Evolutionary conservation across 2,888 invertebrate genomes (phyloP).

Genomic region (Timema podura): DNA sequence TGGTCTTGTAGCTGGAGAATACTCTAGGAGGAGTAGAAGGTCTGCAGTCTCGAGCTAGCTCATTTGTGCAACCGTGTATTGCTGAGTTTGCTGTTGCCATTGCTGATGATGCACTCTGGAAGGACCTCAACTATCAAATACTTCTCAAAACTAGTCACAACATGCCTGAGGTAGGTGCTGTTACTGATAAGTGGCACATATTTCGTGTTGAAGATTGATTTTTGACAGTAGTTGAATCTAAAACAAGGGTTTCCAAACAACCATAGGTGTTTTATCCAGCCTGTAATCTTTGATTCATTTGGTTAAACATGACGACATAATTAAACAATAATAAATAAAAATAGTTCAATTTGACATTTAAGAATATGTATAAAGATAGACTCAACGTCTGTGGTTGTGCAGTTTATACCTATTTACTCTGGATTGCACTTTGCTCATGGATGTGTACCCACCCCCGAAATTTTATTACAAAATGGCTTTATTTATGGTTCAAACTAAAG

Average conservation of each 20-base stretch:
- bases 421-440: too few relatives aligned
- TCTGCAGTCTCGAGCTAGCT: conserved; percentile 56
- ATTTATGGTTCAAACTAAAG: too few relatives aligned
- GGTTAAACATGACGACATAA: too few relatives aligned
- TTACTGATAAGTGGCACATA: too few relatives aligned
- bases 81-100: conserved; percentile 77
- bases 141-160: conserved; percentile 80
- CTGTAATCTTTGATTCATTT: not conserved
- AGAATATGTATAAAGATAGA: too few relatives aligned
- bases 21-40: conserved; percentile 57
- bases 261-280: not conserved
- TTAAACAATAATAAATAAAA: too few relatives aligned
- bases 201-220: too few relatives aligned
- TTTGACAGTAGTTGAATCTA: not conserved
- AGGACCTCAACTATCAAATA: conserved; percentile 84
- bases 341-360: too few relatives aligned
- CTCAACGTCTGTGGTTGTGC: too few relatives aligned
- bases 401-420: too few relatives aligned
- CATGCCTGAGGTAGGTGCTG: conserved; percentile 57
- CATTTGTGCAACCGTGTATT: conserved; percentile 70
- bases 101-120: conserved; percentile 84
- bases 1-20: conserved; percentile 59
- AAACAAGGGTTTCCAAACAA: not conserved
- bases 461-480: too few relatives aligned
- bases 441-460: too few relatives aligned